A percentile compares a stretch with the other conserved stretches of the same genome.
These are phyloP conservation scores for Telmatochromis sp. DNA, from an alignment of 2,113 vertebrate genomes.

Conservation along the genomic window DNA sequence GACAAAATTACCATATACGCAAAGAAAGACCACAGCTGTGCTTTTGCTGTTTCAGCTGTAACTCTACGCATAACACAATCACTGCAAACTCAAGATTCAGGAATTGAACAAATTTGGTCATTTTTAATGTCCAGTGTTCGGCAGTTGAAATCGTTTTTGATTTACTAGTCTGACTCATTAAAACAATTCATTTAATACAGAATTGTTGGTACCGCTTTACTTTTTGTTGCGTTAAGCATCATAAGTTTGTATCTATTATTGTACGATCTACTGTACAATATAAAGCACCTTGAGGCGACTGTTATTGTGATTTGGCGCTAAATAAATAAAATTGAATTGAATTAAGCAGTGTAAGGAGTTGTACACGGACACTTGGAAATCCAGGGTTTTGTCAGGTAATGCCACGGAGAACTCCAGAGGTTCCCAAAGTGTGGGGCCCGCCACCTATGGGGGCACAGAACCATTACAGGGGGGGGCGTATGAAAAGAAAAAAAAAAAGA, in stretches of 20 bases:
- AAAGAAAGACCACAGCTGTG: neutral
- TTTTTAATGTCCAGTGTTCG: neutral
- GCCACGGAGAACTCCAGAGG: neutral
- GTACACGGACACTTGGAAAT: neutral
- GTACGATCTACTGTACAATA: neutral
- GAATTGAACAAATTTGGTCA: neutral
- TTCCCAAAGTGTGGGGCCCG: neutral
- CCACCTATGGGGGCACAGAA: fast-evolving
- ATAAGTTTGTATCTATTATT: neutral
- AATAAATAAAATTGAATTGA: neutral
- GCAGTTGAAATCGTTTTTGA: neutral
- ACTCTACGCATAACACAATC: fast-evolving
- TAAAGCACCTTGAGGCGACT: neutral
- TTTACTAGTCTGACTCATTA: neutral
- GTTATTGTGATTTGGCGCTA: neutral
- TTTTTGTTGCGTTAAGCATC: neutral
- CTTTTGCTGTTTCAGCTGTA: neutral
- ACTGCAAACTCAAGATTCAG: neutral
- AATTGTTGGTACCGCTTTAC: neutral
- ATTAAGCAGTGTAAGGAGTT: neutral
- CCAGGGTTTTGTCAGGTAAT: fast-evolving
- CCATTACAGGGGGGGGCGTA: neutral
- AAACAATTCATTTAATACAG: neutral
- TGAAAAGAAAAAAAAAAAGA: neutral
- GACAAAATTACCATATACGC: neutral